Base-by-base conservation (phyloP, 2,797 vertebrate species). In the Chaenodraco wilsoni region DNA sequence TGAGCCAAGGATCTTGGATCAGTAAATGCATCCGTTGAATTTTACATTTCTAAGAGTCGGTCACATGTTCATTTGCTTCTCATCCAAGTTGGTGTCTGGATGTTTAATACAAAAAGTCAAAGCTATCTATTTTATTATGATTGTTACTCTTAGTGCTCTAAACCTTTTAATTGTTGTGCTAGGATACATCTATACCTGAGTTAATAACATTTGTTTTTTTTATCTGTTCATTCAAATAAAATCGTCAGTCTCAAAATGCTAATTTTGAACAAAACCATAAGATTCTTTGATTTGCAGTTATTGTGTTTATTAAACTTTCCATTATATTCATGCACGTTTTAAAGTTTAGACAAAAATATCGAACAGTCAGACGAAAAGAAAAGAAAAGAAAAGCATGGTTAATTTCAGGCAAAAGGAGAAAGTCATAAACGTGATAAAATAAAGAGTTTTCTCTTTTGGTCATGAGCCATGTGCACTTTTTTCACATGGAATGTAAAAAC, bases 361-460 rank as follows among this genome's bases (percentile, higher is more conserved):
- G 13, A 66, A 40, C 37, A 62, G 44, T 55, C 23, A 49, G 12
- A 64, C 56, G 3, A 46, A 49, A 19, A 19, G 19, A 19, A 19
- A n/a, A n/a, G n/a, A n/a, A 59, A 67, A 59, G 10, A 58, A 67
- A 41, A 56, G 6, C 69, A 16, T 17, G 16, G 52, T 72, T 69
- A 12, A 49, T 48, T 65, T 65, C 21, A 62, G 10, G 40, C n/a
- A 69, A 21, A 79, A 41, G 74, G 9, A 13, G 21, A 65, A 63
- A 60, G 15, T 27, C 6, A 27, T 27, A 63, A 17, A 65, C 1
- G 3, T 27, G 3, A 68, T 21, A 13, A 84, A 76, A 67, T 33
- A 60, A 72, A 65, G 69, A 11, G 41, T 68, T 50, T 0, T 60
- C 43, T 3, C 40, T 58, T 87, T 87, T 89, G 85, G 84, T 87